phyloP scores from a whole-genome alignment of 1,140 invertebrate genomes.

The Metopolophium dirhodum region DNA sequence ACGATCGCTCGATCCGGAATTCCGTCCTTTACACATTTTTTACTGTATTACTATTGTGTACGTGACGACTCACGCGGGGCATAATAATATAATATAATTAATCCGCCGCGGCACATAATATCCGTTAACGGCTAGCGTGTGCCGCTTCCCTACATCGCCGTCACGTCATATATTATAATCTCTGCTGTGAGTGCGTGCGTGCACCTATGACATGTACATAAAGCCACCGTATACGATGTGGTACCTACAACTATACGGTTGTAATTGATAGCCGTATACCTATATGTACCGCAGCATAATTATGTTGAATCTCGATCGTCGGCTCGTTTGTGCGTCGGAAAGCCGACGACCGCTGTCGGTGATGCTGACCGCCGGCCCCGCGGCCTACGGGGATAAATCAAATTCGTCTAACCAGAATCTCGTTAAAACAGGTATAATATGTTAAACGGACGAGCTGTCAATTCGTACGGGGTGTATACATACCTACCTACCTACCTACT shows the following conservation, averaged over 20 bases:
- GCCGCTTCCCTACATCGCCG: not conserved
- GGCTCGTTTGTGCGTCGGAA: not conserved
- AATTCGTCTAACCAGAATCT: constrained; percentile 38
- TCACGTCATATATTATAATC: not conserved
- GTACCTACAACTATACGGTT: not conserved
- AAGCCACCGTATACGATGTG: constrained; percentile 7
- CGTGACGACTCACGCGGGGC: not conserved
- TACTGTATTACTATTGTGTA: not conserved
- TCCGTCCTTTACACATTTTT: not conserved
- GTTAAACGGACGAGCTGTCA: not conserved
- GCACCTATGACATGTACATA: no score
- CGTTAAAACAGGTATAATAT: constrained; percentile 12
- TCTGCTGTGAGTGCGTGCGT: not conserved
- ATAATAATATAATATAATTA: constrained; percentile 12
- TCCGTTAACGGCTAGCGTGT: not conserved
- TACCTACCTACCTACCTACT: not conserved
- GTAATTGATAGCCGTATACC: not conserved
- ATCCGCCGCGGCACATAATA: not conserved
- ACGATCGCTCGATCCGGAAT: not conserved
- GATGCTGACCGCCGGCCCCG: not conserved
- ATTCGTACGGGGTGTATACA: not conserved
- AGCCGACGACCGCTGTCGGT: not conserved
- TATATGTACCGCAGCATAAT: not conserved
- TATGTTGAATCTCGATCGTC: not conserved
- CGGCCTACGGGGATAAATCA: constrained; percentile 4